Evolutionary conservation across 2,797 vertebrate genomes (phyloP).

Genomic region (Morelia viridis): DNA sequence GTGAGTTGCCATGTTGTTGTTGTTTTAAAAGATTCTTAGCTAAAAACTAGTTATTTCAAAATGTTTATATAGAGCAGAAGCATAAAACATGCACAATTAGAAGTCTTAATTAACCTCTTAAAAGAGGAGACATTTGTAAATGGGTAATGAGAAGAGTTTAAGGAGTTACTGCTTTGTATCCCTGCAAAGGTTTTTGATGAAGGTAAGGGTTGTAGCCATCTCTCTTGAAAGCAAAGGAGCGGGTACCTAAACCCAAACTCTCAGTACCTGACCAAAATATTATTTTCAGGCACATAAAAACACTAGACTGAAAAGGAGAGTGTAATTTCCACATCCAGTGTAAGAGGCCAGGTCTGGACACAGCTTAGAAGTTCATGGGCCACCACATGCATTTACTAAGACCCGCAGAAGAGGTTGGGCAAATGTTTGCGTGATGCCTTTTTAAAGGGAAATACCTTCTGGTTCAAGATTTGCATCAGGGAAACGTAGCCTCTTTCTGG

Average conservation of each 20-base stretch:
- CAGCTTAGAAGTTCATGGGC: neutral
- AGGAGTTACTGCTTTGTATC: conserved; percentile 1
- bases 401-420: neutral
- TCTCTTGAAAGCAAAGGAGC: conserved; percentile 13
- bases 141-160: conserved; percentile 7
- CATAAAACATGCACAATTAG: neutral
- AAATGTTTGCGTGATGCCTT: neutral
- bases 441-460: neutral
- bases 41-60: neutral
- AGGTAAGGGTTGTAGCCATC: neutral
- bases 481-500: neutral
- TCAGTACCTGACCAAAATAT: neutral
- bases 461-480: neutral
- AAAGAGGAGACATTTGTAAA: neutral
- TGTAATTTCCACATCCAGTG: neutral
- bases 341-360: neutral
- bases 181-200: neutral
- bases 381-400: neutral
- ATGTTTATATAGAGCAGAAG: neutral
- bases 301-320: conserved; percentile 15
- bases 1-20: neutral
- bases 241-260: neutral
- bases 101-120: neutral
- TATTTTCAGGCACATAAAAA: conserved; percentile 22
- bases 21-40: neutral